Percentiles rank a stretch among this genome's conserved stretches.
These are phyloP conservation scores for Coenobita brevimanus DNA, from an alignment of 1,140 invertebrate species.

Conservation along the genomic window DNA sequence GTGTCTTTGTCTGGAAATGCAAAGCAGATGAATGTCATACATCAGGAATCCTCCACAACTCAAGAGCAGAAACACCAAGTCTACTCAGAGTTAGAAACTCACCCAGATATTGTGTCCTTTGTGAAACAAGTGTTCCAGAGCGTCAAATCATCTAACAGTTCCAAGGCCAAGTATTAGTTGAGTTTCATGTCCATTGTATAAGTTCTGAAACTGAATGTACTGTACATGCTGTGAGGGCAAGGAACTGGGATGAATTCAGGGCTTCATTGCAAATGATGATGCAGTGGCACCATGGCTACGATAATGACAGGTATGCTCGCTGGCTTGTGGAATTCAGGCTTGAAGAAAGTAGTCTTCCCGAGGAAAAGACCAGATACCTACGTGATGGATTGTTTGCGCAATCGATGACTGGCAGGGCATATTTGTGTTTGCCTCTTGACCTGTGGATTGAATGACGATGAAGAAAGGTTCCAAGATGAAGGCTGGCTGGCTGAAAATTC, in stretches of 20 bases:
- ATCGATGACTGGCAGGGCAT: no score
- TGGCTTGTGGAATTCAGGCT: conserved; percentile 15
- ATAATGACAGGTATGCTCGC: conserved; percentile 3
- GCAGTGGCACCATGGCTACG: not conserved
- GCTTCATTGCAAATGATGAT: conserved; percentile 19
- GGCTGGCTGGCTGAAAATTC: conserved; percentile 24
- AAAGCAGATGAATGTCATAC: not conserved
- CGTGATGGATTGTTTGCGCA: conserved; percentile 12
- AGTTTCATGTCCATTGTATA: conserved; percentile 19
- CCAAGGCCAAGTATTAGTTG: conserved; percentile 11
- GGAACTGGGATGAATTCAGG: conserved; percentile 22
- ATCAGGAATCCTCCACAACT: conserved; percentile 13
- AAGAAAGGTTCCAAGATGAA: conserved; percentile 21
- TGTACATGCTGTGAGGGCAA: conserved; percentile 13
- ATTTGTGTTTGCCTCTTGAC: not conserved
- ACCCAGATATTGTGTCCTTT: conserved; percentile 11
- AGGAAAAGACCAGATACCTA: conserved; percentile 3
- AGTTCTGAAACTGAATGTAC: not conserved
- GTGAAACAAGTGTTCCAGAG: conserved; percentile 9
- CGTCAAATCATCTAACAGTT: conserved; percentile 8
- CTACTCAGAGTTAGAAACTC: conserved; percentile 4
- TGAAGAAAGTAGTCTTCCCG: conserved; percentile 1
- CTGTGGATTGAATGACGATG: conserved; percentile 15
- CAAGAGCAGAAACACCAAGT: not conserved
- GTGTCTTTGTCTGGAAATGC: conserved; percentile 16